These are phyloP conservation scores for Chloroclysta siterata DNA, from an alignment of 2,888 invertebrate genomes.

Conservation along the genomic window DNA sequence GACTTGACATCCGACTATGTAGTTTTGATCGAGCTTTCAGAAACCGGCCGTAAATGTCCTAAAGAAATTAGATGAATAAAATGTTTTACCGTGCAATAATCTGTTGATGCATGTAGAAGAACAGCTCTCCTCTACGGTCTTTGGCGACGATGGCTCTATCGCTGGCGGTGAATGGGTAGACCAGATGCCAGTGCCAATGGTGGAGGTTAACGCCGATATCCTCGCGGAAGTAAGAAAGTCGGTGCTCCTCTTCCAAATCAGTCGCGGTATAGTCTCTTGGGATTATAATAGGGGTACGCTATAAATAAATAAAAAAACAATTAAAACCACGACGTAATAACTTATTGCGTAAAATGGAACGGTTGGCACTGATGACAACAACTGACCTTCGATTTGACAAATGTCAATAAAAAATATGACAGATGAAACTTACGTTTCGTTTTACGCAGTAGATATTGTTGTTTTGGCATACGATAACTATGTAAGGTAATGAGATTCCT, in stretches of 20 bases:
- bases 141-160: slow-evolving; percentile 87
- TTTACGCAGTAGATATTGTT: slow-evolving; percentile 1
- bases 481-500: too few relatives aligned
- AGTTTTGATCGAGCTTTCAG: too few relatives aligned
- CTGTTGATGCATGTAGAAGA: slow-evolving; percentile 91
- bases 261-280: slow-evolving; percentile 92
- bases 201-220: slow-evolving; percentile 92
- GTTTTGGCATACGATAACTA: too few relatives aligned
- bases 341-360: slow-evolving; percentile 1
- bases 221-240: slow-evolving; percentile 92
- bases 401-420: neutral
- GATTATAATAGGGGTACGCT: slow-evolving; percentile 88
- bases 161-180: slow-evolving; percentile 88
- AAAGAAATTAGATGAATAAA: too few relatives aligned
- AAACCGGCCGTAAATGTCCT: too few relatives aligned
- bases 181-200: slow-evolving; percentile 94
- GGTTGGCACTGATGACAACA: neutral
- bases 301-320: slow-evolving; percentile 34
- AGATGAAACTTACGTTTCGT: slow-evolving; percentile 9
- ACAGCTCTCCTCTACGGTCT: slow-evolving; percentile 91
- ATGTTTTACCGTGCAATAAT: slow-evolving; percentile 80
- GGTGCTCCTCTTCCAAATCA: slow-evolving; percentile 92
- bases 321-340: neutral
- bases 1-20: too few relatives aligned
- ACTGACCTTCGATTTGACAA: slow-evolving; percentile 12